Evolutionary conservation across 2,888 invertebrate species (phyloP).

Genomic region (Arctia plantaginis): DNA sequence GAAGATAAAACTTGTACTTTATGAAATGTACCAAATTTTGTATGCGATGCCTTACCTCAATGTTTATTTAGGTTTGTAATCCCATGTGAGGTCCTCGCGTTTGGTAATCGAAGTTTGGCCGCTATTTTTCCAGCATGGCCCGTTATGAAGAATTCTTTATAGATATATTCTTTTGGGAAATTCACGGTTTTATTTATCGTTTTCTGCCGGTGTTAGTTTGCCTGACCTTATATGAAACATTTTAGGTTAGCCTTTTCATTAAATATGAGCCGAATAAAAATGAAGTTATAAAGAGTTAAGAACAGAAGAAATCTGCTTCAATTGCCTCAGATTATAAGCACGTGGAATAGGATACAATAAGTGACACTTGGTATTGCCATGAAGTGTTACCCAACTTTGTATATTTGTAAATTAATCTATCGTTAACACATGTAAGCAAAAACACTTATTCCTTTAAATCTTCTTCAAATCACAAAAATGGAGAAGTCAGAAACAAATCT

Average conservation of each 20-base stretch:
- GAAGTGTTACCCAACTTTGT: too few species aligned
- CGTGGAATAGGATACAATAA: too few species aligned
- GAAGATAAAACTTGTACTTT: constrained; percentile 25
- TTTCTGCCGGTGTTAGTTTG: constrained; percentile 24
- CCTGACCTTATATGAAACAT: constrained; percentile 12
- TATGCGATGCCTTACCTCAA: constrained; percentile 6
- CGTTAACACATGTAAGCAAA: too few species aligned
- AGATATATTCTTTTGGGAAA: constrained; percentile 43
- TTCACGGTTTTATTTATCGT: constrained; percentile 34
- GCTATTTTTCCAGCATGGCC: constrained; percentile 27
- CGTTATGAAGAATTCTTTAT: constrained; percentile 31
- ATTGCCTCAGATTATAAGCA: too few species aligned
- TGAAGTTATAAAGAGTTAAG: not conserved
- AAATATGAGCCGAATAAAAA: not conserved
- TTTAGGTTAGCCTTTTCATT: not conserved
- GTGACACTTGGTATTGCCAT: too few species aligned
- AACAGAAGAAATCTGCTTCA: too few species aligned
- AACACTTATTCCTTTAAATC: too few species aligned
- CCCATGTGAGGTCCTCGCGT: constrained; percentile 27
- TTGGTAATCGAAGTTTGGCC: constrained; percentile 29
- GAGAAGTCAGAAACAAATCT: not conserved
- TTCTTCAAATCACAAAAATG: not conserved
- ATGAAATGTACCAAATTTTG: constrained; percentile 14
- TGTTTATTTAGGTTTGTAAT: constrained; percentile 50
- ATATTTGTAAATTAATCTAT: not conserved